phyloP scores from a whole-genome alignment of 2,797 vertebrate genomes.

The Urosaurus nigricauda region DNA sequence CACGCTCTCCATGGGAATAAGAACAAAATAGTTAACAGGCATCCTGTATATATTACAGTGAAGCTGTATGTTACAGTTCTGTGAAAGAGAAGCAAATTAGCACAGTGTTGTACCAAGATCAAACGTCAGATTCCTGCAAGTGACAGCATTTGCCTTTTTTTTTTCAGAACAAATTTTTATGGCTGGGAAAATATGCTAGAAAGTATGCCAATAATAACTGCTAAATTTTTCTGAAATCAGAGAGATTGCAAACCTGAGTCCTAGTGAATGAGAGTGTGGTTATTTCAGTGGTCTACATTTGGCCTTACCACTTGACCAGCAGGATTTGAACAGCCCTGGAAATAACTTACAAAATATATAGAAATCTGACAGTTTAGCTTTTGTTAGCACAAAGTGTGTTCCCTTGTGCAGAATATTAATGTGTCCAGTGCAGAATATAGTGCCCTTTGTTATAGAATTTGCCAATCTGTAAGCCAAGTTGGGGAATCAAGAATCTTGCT shows the following conservation, averaged over 20 bases:
- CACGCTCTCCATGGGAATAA: slow-evolving; percentile 37
- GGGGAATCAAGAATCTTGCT: too few relatives aligned
- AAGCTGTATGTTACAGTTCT: neutral
- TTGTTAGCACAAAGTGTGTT: neutral
- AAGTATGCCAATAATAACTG: neutral
- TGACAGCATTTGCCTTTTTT: neutral
- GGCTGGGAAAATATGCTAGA: neutral
- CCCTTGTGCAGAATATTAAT: neutral
- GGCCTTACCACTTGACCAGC: neutral
- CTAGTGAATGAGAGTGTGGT: too few relatives aligned
- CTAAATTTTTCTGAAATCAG: neutral
- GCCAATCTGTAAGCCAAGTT: too few relatives aligned
- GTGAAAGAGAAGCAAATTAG: neutral
- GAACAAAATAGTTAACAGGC: slow-evolving; percentile 14
- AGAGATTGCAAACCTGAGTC: neutral
- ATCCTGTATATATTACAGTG: slow-evolving; percentile 23
- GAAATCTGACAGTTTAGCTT: neutral
- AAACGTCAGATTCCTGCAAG: neutral
- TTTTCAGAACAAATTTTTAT: neutral
- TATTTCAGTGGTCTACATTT: neutral
- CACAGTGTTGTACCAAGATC: neutral
- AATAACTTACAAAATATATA: too few relatives aligned
- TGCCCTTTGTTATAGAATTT: too few relatives aligned
- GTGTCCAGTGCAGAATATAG: neutral
- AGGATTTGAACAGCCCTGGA: neutral